Evolutionary conservation across 2,888 invertebrate genomes (phyloP).

Genomic region (Blastobasis adustella): DNA sequence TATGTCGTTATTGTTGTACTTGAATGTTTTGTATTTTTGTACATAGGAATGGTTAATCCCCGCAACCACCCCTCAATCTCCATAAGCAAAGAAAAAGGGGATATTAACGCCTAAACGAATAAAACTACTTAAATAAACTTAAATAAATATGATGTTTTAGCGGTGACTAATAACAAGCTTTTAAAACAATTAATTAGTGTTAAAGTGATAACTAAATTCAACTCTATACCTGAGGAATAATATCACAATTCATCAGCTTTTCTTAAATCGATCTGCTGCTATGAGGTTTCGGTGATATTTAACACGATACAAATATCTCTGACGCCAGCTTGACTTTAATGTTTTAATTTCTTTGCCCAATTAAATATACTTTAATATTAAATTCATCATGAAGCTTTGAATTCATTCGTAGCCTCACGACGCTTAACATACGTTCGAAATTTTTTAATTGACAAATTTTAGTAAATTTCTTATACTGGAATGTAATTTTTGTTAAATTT

Average conservation of each 20-base stretch:
- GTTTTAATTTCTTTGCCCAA: no score
- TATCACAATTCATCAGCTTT: slow-evolving; percentile 31
- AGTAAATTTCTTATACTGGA: no score
- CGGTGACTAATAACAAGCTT: not conserved
- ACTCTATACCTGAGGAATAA: no score
- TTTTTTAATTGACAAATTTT: no score
- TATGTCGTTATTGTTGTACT: slow-evolving; percentile 6
- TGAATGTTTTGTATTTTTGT: slow-evolving; percentile 8
- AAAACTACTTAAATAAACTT: slow-evolving; percentile 31
- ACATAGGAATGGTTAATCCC: slow-evolving; percentile 24
- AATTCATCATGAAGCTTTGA: no score
- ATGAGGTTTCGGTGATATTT: slow-evolving; percentile 48
- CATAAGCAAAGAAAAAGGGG: slow-evolving; percentile 1
- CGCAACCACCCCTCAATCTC: not conserved
- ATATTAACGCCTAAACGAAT: not conserved
- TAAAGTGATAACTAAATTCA: no score
- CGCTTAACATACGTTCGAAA: no score
- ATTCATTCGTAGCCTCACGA: no score
- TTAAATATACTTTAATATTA: no score
- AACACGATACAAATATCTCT: slow-evolving; percentile 27
- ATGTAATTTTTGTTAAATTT: no score
- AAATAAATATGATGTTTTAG: slow-evolving; percentile 24
- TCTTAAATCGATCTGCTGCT: slow-evolving; percentile 39
- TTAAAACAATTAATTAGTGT: not conserved
- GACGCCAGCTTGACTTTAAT: slow-evolving; percentile 3